Evolutionary conservation across 2,113 vertebrate species (phyloP).

Genomic region (Uria lomvia): DNA sequence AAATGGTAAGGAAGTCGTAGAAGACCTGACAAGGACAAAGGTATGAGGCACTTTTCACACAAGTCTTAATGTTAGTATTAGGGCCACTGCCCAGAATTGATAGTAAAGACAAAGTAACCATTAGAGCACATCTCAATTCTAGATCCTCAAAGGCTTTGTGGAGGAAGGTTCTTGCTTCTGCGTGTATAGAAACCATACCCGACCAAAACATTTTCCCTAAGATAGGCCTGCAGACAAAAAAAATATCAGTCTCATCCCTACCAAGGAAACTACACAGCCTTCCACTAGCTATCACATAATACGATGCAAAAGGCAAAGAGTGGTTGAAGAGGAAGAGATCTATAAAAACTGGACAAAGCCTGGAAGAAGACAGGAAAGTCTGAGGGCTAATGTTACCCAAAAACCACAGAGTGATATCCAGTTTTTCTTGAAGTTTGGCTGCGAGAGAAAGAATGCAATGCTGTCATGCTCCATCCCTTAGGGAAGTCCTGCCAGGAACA

Average conservation of each 20-base stretch:
- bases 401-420: neutral
- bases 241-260: neutral
- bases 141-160: neutral
- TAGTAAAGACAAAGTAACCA: neutral
- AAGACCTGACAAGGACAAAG: neutral
- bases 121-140: neutral
- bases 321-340: neutral
- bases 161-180: neutral
- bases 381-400: neutral
- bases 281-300: neutral
- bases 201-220: neutral
- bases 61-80: neutral
- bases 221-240: neutral
- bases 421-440: neutral
- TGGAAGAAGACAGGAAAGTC: neutral
- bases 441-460: neutral
- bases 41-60: neutral
- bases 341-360: neutral
- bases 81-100: neutral
- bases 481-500: neutral
- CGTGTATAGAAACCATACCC: neutral
- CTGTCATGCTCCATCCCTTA: neutral
- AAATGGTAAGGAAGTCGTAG: neutral
- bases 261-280: neutral
- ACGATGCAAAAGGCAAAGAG: neutral